A percentile compares a stretch with the other conserved stretches of the same genome.
Conservation (phyloP, 2,797 vertebrate species). For the Odontamblyopus rebecca region DNA sequence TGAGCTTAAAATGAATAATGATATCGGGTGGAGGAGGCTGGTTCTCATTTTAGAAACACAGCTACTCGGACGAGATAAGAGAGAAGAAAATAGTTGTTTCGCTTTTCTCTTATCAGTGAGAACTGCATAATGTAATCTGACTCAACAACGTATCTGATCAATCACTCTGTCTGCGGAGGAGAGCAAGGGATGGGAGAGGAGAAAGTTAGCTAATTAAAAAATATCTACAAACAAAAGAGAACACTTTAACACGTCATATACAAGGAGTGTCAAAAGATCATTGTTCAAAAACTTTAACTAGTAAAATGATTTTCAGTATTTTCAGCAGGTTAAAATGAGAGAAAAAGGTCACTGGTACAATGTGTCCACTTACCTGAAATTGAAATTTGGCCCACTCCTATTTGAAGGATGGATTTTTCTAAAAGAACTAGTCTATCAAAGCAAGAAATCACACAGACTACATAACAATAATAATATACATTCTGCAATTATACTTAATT, state of each 20-base stretch:
- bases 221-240: slow-evolving; percentile 21
- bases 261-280: slow-evolving; percentile 2
- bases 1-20: slow-evolving; percentile 72
- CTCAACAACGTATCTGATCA: slow-evolving; percentile 71
- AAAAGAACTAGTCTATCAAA: too few relatives aligned
- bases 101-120: slow-evolving; percentile 69
- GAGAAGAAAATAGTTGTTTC: slow-evolving; percentile 74
- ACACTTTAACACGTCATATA: slow-evolving; percentile 1
- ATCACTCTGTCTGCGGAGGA: slow-evolving; percentile 56
- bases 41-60: slow-evolving; percentile 72
- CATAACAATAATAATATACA: too few relatives aligned
- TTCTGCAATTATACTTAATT: neutral
- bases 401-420: neutral
- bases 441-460: too few relatives aligned
- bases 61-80: slow-evolving; percentile 68
- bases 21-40: slow-evolving; percentile 59
- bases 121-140: slow-evolving; percentile 76
- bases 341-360: neutral
- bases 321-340: neutral
- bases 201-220: slow-evolving; percentile 22
- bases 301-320: neutral
- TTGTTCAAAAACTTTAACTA: neutral
- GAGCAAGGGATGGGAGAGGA: neutral
- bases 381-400: neutral
- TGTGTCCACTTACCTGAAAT: neutral